phyloP scores from a whole-genome alignment of 2,113 vertebrate species.

The Dicrurus megarhynchus region DNA sequence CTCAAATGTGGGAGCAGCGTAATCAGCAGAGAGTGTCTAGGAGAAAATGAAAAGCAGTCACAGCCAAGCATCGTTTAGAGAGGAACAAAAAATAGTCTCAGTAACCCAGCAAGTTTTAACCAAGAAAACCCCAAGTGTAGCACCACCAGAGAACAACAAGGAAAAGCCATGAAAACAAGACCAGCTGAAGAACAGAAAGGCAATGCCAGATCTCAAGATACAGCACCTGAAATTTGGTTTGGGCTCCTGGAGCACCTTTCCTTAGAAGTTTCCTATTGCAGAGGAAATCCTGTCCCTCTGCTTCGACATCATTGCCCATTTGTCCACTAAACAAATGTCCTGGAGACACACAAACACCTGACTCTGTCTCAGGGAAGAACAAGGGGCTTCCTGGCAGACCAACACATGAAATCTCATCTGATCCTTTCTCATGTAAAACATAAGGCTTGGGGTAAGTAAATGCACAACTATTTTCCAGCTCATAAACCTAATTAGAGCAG shows the following conservation, averaged over 20 bases:
- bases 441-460: neutral
- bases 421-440: neutral
- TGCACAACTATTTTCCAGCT: neutral
- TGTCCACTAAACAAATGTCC: neutral
- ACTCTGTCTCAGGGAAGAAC: neutral
- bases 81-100: neutral
- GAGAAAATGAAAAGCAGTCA: neutral
- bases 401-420: neutral
- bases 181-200: neutral
- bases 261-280: neutral
- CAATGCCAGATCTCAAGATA: neutral
- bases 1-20: neutral
- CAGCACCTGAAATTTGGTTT: neutral
- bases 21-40: neutral
- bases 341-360: neutral
- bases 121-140: neutral
- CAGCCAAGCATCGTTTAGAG: neutral
- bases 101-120: neutral
- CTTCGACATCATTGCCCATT: accelerated
- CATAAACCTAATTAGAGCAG: neutral
- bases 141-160: neutral
- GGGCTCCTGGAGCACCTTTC: neutral
- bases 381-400: neutral
- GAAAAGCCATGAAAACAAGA: neutral
- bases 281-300: neutral